phyloP scores from a whole-genome alignment of 2,113 vertebrate species.

The Rhinichthys klamathensis region DNA sequence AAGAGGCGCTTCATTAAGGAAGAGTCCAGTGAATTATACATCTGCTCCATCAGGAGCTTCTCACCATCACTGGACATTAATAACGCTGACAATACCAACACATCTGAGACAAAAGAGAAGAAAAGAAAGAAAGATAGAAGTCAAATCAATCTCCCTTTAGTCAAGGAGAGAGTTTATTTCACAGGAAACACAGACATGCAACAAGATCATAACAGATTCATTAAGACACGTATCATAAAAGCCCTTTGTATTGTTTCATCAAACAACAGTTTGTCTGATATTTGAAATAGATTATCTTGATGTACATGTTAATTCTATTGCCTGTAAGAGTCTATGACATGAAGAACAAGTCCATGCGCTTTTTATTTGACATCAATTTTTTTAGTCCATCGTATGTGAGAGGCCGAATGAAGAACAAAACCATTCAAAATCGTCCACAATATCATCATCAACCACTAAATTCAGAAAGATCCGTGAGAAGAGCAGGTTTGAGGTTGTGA shows the following conservation, averaged over 20 bases:
- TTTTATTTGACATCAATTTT: constrained; percentile 39
- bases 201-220: constrained; percentile 78
- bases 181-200: constrained; percentile 83
- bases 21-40: too few relatives aligned
- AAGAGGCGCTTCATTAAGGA: constrained; percentile 6
- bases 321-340: constrained; percentile 31
- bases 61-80: background rate
- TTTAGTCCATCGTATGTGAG: constrained; percentile 1
- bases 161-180: constrained; percentile 75
- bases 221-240: constrained; percentile 76
- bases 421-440: background rate
- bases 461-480: background rate
- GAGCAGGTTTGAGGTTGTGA: constrained; percentile 29
- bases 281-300: constrained; percentile 46
- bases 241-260: constrained; percentile 78
- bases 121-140: constrained; percentile 7
- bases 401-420: background rate
- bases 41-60: background rate
- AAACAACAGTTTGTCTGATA: constrained; percentile 60
- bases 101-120: background rate
- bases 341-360: constrained; percentile 23
- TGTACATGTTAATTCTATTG: constrained; percentile 50
- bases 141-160: constrained; percentile 60
- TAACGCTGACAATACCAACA: background rate
- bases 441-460: background rate